These are phyloP conservation scores for Acanthisitta chloris DNA, from an alignment of 2,113 vertebrate species.

Conservation along the genomic window DNA sequence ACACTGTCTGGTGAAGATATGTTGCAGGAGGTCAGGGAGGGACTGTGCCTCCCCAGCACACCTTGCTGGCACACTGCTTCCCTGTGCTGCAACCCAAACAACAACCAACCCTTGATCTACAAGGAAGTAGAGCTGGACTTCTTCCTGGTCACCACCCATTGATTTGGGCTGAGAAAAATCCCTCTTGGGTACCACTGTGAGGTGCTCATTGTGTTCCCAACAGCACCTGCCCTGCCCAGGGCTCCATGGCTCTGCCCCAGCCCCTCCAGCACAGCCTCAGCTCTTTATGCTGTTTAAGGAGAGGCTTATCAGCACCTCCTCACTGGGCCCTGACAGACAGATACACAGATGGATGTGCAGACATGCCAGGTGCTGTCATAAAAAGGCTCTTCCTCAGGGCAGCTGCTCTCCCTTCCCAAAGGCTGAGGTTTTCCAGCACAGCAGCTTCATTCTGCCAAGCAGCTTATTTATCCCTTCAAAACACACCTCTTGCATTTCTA, in stretches of 20 bases:
- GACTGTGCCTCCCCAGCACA: background rate
- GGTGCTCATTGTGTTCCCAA: background rate
- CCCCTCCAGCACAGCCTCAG: background rate
- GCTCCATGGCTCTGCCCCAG: rapidly evolving
- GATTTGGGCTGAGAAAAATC: rapidly evolving
- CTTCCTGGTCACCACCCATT: background rate
- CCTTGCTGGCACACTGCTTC: background rate
- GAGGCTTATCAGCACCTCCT: background rate
- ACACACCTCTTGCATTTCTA: background rate
- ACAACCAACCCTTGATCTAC: rapidly evolving
- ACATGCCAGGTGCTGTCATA: rapidly evolving
- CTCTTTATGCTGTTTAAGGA: rapidly evolving
- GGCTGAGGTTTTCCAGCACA: too few relatives aligned
- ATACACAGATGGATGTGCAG: background rate
- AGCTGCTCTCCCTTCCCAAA: background rate
- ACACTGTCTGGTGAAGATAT: background rate
- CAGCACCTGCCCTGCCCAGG: background rate
- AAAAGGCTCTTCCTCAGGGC: background rate
- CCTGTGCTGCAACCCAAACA: background rate
- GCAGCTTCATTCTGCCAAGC: background rate
- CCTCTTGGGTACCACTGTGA: background rate
- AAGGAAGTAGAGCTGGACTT: background rate
- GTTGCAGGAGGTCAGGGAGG: background rate
- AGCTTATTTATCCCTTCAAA: background rate
- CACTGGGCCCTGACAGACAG: background rate